These are phyloP conservation scores for Scleropages formosus DNA, from an alignment of 2,797 vertebrate species.

Conservation along the genomic window DNA sequence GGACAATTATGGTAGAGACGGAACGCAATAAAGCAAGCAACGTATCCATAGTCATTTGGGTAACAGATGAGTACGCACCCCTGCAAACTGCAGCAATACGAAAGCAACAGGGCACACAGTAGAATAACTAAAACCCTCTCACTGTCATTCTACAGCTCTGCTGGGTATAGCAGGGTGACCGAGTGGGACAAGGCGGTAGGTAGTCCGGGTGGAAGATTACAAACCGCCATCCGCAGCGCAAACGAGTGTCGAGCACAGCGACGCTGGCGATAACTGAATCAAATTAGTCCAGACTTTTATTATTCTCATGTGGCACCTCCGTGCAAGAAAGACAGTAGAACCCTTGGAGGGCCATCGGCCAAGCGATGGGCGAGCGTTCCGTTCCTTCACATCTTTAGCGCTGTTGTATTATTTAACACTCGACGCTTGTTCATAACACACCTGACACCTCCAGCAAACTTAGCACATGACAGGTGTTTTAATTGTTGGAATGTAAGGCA, in stretches of 20 bases:
- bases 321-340: background rate
- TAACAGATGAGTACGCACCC: too few relatives aligned
- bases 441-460: slow-evolving; percentile 15
- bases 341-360: background rate
- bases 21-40: background rate
- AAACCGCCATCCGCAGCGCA: background rate
- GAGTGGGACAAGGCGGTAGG: background rate
- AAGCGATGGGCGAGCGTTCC: background rate
- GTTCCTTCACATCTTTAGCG: background rate
- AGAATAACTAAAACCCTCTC: background rate
- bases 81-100: too few relatives aligned
- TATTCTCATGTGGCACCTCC: background rate
- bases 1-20: background rate
- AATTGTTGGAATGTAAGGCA: slow-evolving; percentile 17
- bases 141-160: background rate
- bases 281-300: background rate
- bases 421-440: background rate
- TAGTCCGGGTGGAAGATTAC: background rate
- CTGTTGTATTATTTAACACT: background rate
- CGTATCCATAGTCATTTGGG: background rate
- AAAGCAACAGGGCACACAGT: background rate
- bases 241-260: background rate
- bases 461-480: slow-evolving; percentile 21
- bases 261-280: background rate
- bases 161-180: background rate